Conservation (phyloP, 2,888 invertebrate species). For the Eristalis pertinax region DNA sequence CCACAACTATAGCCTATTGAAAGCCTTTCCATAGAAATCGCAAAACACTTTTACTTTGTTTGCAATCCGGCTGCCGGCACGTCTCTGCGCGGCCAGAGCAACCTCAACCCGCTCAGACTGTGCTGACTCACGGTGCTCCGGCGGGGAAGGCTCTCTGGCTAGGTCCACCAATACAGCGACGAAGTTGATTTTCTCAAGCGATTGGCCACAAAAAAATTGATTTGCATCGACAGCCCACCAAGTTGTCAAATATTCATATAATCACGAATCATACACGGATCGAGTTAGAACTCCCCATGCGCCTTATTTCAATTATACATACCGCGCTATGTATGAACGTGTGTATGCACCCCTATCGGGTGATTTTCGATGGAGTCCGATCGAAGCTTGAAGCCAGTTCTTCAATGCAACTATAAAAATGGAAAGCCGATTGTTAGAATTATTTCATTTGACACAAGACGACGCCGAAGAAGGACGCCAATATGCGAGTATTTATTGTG, state of each 20-base stretch:
- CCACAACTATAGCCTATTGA: not conserved
- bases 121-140: not conserved
- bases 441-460: not conserved
- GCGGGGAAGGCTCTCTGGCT: not conserved
- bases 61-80: not conserved
- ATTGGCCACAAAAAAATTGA: not conserved
- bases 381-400: not conserved
- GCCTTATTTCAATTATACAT: not conserved
- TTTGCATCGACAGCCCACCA: not conserved
- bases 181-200: not conserved
- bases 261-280: not conserved
- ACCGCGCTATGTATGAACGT: not conserved
- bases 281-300: slow-evolving; percentile 1
- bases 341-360: not conserved
- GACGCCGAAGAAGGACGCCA: slow-evolving; percentile 8
- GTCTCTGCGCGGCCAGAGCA: not conserved
- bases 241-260: not conserved
- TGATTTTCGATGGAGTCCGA: not conserved
- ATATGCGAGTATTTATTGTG: slow-evolving; percentile 33
- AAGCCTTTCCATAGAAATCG: not conserved
- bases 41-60: no score
- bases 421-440: not conserved
- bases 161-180: not conserved
- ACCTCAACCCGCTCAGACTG: not conserved
- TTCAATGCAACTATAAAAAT: slow-evolving; percentile 14